Base-by-base conservation (phyloP, 2,797 vertebrate genomes). In the Myotis daubentonii region DNA sequence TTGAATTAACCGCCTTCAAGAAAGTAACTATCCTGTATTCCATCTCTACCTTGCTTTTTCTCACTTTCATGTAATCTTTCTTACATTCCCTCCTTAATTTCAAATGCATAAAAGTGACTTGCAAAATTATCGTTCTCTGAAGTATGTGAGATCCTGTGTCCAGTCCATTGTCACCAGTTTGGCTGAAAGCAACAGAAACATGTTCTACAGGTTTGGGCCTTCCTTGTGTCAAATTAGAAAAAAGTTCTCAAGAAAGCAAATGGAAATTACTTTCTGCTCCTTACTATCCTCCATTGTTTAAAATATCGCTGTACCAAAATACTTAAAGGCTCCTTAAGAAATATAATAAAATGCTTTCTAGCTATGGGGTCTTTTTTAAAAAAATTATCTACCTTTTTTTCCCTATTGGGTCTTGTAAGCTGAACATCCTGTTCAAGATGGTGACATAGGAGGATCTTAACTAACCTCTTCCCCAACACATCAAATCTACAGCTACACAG, bases 161-260 rank as follows among this genome's bases (percentile, higher is more conserved):
- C 74, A 5, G 19, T 20, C 30, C 49, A 76, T 76, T 53, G 47
- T 76, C 47, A 22, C 36, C 66, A 36, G 15, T 53, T 76, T 33
- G 74, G 47, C 41, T 53, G 47, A 76, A 51, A 76, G 33, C 51
- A 51, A 76, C 23, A 76, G 49, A 76, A 76, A 51, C 33, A 13
- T 51, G n/a, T 11, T 76, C 47, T 51, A 51, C 19, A 53, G 6
- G 47, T 76, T 76, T 76, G 74, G 30, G 22, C 12, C 3, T 76
- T 76, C 51, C 47, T 76, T 76, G n/a, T 76, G 47, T 76, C 6
- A 22, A 53, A 53, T 41, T 72, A 57, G 41, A 90, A 92, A 92
- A 25, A 87, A 87, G 16, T 22, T 92, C 76, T 65, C 68, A 89
- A 47, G 44, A 93, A 87, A 87, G 6, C 20, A 78, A 90, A 88